Base-by-base conservation (phyloP, 2,113 vertebrate species). In the Dasyornis broadbenti region DNA sequence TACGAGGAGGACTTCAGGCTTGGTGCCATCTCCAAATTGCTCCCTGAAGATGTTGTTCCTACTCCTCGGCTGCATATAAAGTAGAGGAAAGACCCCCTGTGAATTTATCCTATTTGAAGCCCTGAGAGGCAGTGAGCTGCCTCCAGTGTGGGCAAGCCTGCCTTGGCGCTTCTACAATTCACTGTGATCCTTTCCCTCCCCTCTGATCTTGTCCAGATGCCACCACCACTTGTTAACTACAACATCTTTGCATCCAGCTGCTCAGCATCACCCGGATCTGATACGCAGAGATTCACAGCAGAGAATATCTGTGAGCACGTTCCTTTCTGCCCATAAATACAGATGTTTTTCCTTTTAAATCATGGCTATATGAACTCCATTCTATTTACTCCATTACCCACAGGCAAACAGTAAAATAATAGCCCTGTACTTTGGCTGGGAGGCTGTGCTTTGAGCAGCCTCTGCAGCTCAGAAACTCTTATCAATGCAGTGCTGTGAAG, bases 341-440 rank as follows among this genome's bases (percentile, higher is more conserved):
- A 56, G 64, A 94, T 53, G n/a, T 56, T 95, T 82, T 92, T 57
- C 50, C 88, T 77, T 91, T 93, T 66, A 92, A 97, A 94, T 69
- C 44, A 77, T 92, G 92, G 49, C 83, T 92, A 56, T 53, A 75
- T 64, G 81, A 95, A 96, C 59, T 95, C 49, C 44, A 56, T 97
- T 95, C 73, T 92, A 81, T 95, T 97, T 95, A 93, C 93, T 96
- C 83, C n/a, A 93, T 97, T 96, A 93, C 94, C 87, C 95, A 72
- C 71, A 91, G 94, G 92, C 89, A 97, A 97, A 97, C 92, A 96
- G 95, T 94, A 95, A 98, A 96, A 95, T 96, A 91, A 95, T 71
- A 96, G 66, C 80, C 95, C 89, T 94, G 96, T 84, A 47, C 19
- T 52, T 94, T 5, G 26, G n/a, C 45, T 96, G 60, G 65, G 89